Evolutionary conservation across 2,888 invertebrate genomes (phyloP), one percentile per base, ranked within the genome.

Genomic region (Ferrisia virgata): DNA sequence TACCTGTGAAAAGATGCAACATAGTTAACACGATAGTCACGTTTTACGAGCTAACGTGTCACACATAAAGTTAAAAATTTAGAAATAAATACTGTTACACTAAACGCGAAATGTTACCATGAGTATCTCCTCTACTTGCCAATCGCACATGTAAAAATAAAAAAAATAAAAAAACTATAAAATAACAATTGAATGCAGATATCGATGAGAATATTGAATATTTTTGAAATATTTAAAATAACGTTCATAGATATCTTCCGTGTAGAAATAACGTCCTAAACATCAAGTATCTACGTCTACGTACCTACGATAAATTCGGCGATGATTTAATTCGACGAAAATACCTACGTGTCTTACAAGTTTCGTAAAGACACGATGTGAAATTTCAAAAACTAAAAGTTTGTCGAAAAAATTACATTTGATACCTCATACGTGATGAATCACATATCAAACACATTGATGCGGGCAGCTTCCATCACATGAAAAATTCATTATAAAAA

Each of bases 41-140:
- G 79, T 79, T 79, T 43, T 39, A 79, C 39, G 15, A 79, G 72
- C 33, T 31, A 72, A 72, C 72, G 72, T 72, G 72, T 72, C 72
- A 33, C 33, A 72, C 72, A 33, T 72, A 72, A 33, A 72, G 33
- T 72, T 72, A 11, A 33, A 72, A 72, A 72, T 72, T 72, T 33
- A 72, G 72, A 72, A 72, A 72, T 72, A 72, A 72, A 72, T 72
- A 72, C 28, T 33, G 33, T 72, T 33, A 72, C 72, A 33, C 33
- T 72, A 36, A 72, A 72, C 72, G 28, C 22, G 33, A 33, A 33
- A 33, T 72, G 72, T 72, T 72, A 64, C 36, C 33, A 47, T 47
- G 47, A 47, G 47, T 47, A 47, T 5, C 47, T 36, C 18, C 47
- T 36, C 4, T 36, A 36, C 36, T 8, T 47, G 18, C 18, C 18